phyloP scores from a whole-genome alignment of 2,888 invertebrate genomes.

The Micoletzkya japonica region DNA sequence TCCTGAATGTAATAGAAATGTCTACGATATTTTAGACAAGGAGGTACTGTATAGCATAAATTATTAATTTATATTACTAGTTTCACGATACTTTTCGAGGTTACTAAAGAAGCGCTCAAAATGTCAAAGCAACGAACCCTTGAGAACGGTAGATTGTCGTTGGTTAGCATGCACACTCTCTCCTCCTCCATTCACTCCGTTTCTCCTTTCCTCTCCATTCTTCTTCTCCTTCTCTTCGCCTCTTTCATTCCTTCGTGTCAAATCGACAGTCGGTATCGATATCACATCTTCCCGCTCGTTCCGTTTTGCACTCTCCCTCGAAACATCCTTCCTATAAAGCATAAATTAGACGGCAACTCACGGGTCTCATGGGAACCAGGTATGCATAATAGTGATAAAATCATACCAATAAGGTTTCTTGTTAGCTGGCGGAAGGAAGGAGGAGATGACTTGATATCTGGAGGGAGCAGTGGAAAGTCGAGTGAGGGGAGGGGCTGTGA shows the following conservation, averaged over 20 bases:
- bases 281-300: neutral
- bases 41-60: no score
- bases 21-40: no score
- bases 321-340: neutral
- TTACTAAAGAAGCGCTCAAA: no score
- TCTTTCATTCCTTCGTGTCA: no score
- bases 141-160: no score
- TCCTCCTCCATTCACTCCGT: no score
- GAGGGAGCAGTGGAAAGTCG: conserved; percentile 12
- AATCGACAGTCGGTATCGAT: neutral
- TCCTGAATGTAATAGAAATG: neutral
- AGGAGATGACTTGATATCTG: conserved; percentile 20
- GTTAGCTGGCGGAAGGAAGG: conserved; percentile 7
- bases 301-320: neutral
- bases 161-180: no score
- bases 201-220: no score
- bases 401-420: conserved; percentile 29
- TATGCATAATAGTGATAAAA: neutral
- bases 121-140: no score
- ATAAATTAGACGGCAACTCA: neutral
- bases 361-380: neutral
- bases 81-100: no score
- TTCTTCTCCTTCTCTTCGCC: no score
- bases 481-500: conserved; percentile 10
- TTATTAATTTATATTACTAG: no score